Evolutionary conservation across 2,113 vertebrate species (phyloP), one percentile per base, ranked within the genome.

Genomic region (Lichenostomus cassidix): DNA sequence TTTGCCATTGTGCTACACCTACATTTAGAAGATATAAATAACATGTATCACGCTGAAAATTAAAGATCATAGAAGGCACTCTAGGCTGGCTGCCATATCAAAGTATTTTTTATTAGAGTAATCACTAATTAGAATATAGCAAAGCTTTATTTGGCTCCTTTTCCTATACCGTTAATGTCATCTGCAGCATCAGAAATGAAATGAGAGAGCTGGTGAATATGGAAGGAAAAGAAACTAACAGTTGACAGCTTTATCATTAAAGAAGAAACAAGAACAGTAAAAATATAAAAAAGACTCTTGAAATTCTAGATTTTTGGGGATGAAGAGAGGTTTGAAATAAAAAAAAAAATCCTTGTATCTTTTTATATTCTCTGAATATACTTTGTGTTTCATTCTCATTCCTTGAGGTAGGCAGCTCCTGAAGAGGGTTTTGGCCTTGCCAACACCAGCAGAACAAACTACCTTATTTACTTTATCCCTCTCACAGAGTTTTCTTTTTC

Each of bases 381-480:
- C 35, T 60, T 86, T 56, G 24, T 56, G 25, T 83, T 94, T 94
- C 90, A 44, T 87, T 91, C 89, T 91, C 70, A 81, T 93, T 89
- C 73, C 85, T 90, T 75, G 85, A 96, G 76, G 87, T 15, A 94
- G 31, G 65, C 79, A 92, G 90, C 78, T 97, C 88, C 79, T 92
- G 92, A 96, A 94, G 46, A 86, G 68, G 65, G 23, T 83, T 97
- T 88, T 69, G 60, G 79, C 90, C 77, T 94, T 90, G 90, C 83
- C 78, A 53, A 55, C 87, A 89, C 0, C 85, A 95, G 89, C 89
- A 94, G 92, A 97, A 96, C 71, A 95, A 97, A 92, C 81, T 95
- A 35, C 94, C 75, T 96, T 97, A 97, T 96, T 95, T 96, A 92
- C 79, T 97, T 95, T 94, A 91, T 46, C 62, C 60, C 29, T 96